These are phyloP conservation scores for Acomys russatus DNA, from an alignment of 2,797 vertebrate genomes.

Conservation along the genomic window DNA sequence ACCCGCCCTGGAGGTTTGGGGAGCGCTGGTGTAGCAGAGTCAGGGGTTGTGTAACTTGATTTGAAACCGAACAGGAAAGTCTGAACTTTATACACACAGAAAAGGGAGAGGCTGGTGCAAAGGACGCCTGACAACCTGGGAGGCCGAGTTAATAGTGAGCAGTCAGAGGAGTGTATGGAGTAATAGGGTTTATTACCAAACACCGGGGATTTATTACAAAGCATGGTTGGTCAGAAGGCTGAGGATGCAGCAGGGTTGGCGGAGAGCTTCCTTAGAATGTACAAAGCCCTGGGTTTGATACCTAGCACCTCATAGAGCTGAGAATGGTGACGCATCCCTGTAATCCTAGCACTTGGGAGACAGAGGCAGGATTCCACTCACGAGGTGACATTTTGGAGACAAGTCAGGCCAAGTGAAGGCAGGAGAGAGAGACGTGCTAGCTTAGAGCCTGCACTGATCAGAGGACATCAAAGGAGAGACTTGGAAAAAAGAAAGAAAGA, in stretches of 20 bases:
- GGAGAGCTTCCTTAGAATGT: neutral
- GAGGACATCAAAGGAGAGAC: neutral
- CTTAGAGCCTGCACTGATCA: neutral
- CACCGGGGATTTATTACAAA: neutral
- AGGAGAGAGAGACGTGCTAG: neutral
- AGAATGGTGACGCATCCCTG: too few relatives aligned
- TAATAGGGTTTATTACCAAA: neutral
- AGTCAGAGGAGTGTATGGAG: neutral
- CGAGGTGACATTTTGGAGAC: neutral
- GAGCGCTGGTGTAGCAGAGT: neutral
- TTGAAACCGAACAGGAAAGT: neutral
- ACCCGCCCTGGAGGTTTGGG: neutral
- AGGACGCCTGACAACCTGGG: fast-evolving
- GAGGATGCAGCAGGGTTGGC: neutral
- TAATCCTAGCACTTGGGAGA: neutral
- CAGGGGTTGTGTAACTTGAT: neutral
- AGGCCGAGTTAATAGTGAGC: neutral
- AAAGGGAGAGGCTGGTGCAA: neutral
- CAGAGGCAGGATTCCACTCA: neutral
- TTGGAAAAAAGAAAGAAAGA: neutral
- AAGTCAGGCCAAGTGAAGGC: neutral
- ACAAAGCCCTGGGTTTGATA: neutral
- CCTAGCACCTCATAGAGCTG: neutral
- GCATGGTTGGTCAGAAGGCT: neutral
- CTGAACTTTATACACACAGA: neutral